A percentile compares a stretch with the other conserved stretches of the same genome.
These are phyloP conservation scores for Drosophila mimetica DNA, from an alignment of 2,888 invertebrate genomes.

Conservation along the genomic window DNA sequence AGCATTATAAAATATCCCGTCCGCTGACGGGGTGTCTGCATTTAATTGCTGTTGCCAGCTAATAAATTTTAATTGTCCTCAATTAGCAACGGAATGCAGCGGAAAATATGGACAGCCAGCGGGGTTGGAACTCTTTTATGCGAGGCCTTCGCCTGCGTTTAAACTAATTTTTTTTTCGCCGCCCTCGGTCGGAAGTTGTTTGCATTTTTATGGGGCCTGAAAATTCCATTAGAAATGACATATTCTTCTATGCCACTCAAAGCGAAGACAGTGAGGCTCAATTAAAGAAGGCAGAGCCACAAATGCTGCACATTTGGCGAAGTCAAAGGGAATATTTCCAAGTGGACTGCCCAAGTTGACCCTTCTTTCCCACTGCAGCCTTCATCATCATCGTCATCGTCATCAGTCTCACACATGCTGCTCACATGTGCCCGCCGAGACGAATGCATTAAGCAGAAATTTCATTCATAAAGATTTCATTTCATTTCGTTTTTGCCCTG, in stretches of 20 bases:
- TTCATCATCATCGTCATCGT: constrained; percentile 5
- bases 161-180: constrained; percentile 23
- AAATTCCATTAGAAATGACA: constrained; percentile 55
- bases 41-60: constrained; percentile 79
- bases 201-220: constrained; percentile 42
- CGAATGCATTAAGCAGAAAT: constrained; percentile 68
- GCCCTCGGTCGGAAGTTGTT: constrained; percentile 54
- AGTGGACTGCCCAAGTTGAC: constrained; percentile 33
- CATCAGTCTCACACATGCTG: constrained; percentile 55
- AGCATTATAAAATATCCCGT: constrained; percentile 37
- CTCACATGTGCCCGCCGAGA: constrained; percentile 58
- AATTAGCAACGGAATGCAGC: constrained; percentile 75
- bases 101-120: constrained; percentile 47
- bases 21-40: constrained; percentile 47
- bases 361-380: constrained; percentile 15
- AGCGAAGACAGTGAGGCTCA: constrained; percentile 18
- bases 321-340: constrained; percentile 19
- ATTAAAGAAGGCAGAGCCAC: constrained; percentile 24
- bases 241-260: constrained; percentile 30
- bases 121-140: constrained; percentile 51
- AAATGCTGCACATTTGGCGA: constrained; percentile 16
- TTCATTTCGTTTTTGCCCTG: constrained; percentile 49
- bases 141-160: constrained; percentile 55
- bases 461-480: constrained; percentile 72
- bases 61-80: constrained; percentile 80